Evolutionary conservation across 2,888 invertebrate species (phyloP).

Genomic region (Pyrrhia umbra): DNA sequence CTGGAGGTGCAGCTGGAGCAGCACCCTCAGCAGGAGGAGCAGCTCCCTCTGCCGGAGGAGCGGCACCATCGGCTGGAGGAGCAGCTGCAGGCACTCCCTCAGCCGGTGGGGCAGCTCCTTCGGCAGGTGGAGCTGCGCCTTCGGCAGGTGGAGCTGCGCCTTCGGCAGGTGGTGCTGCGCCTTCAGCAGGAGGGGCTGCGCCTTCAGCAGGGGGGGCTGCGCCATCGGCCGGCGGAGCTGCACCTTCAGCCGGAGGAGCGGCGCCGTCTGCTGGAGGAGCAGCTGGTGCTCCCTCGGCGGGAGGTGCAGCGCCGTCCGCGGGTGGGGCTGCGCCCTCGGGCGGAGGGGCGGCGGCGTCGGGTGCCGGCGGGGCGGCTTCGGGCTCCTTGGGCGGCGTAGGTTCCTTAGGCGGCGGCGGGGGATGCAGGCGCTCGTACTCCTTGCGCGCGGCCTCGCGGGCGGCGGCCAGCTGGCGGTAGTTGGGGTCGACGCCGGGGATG

Average conservation of each 20-base stretch:
- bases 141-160: constrained; percentile 71
- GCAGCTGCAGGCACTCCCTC: constrained; percentile 66
- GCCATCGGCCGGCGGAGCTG: constrained; percentile 72
- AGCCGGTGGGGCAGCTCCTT: constrained; percentile 68
- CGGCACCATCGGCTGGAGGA: constrained; percentile 63
- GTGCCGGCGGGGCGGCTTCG: constrained; percentile 66
- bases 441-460: constrained; percentile 72
- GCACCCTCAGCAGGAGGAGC: constrained; percentile 72
- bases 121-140: constrained; percentile 63
- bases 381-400: constrained; percentile 60
- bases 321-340: constrained; percentile 70
- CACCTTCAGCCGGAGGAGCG: constrained; percentile 60
- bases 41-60: constrained; percentile 62
- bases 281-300: constrained; percentile 67
- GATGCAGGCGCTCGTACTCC: constrained; percentile 64
- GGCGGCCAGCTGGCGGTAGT: constrained; percentile 70
- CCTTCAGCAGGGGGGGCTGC: constrained; percentile 68
- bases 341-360: constrained; percentile 64
- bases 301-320: constrained; percentile 71
- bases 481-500: constrained; percentile 90
- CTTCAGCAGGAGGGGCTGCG: constrained; percentile 65
- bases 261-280: constrained; percentile 66
- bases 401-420: constrained; percentile 50
- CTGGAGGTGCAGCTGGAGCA: constrained; percentile 64
- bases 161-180: constrained; percentile 67